phyloP scores from a whole-genome alignment of 2,888 invertebrate genomes.

The Dolomedes plantarius region DNA sequence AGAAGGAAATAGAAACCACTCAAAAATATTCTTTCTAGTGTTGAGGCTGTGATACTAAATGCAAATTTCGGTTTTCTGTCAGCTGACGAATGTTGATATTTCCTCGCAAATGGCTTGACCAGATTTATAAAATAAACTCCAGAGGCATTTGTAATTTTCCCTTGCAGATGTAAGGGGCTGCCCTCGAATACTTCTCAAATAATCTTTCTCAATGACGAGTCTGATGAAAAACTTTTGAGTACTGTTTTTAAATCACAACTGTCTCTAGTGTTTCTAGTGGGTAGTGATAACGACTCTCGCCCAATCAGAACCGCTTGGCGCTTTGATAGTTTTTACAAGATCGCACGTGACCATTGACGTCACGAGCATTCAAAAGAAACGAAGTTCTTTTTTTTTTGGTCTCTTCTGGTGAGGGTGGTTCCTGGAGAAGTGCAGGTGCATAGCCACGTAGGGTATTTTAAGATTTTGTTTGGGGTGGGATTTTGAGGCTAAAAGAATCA shows the following conservation, averaged over 20 bases:
- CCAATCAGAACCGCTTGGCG: conserved; percentile 25
- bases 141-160: background rate
- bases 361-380: conserved; percentile 26
- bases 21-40: too few relatives aligned
- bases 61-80: too few relatives aligned
- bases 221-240: background rate
- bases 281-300: conserved; percentile 10
- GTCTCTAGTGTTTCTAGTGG: background rate
- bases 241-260: background rate
- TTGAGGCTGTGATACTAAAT: too few relatives aligned
- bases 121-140: too few relatives aligned
- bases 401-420: conserved; percentile 35
- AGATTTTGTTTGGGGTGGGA: conserved; percentile 27
- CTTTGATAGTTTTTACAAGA: conserved; percentile 17
- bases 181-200: background rate
- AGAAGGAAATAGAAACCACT: too few relatives aligned
- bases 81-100: too few relatives aligned
- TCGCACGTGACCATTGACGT: conserved; percentile 48
- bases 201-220: too few relatives aligned
- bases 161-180: background rate
- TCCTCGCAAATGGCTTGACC: too few relatives aligned
- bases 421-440: conserved; percentile 48
- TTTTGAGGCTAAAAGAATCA: conserved; percentile 26
- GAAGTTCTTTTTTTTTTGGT: background rate
- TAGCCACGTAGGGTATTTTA: conserved; percentile 48